Conservation (phyloP, 2,113 vertebrate species). For the Callocephalon fimbriatum region DNA sequence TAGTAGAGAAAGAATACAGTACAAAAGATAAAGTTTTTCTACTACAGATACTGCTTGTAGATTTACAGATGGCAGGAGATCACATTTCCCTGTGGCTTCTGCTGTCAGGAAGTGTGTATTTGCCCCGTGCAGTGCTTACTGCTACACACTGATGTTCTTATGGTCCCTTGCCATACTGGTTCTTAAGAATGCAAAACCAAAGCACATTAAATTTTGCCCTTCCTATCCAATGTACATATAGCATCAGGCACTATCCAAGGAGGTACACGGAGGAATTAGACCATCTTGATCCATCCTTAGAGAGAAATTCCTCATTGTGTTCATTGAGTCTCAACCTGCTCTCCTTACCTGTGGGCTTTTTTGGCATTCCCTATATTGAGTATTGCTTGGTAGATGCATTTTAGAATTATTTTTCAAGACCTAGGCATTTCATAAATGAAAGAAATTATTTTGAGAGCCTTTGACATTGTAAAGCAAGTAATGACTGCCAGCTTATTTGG, state of each 20-base stretch:
- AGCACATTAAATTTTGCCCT: background rate
- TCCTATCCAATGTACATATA: background rate
- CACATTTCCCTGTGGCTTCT: background rate
- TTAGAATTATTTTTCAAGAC: background rate
- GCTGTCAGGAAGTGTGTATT: background rate
- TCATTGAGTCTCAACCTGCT: background rate
- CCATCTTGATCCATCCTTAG: background rate
- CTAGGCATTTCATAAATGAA: background rate
- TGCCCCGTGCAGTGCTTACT: background rate
- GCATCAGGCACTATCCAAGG: background rate
- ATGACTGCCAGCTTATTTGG: background rate
- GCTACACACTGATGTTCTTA: background rate
- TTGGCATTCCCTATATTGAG: background rate
- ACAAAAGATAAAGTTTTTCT: background rate
- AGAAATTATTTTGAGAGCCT: background rate
- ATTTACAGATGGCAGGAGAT: background rate
- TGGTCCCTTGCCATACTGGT: background rate
- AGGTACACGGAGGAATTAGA: background rate
- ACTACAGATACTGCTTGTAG: background rate
- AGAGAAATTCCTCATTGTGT: background rate
- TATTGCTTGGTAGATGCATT: background rate
- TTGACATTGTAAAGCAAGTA: background rate
- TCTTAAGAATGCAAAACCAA: background rate
- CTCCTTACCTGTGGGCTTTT: background rate
- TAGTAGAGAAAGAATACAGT: background rate